A percentile compares a stretch with the other conserved stretches of the same genome.
Conservation (phyloP, 2,797 vertebrate genomes). For the Crenichthys baileyi region DNA sequence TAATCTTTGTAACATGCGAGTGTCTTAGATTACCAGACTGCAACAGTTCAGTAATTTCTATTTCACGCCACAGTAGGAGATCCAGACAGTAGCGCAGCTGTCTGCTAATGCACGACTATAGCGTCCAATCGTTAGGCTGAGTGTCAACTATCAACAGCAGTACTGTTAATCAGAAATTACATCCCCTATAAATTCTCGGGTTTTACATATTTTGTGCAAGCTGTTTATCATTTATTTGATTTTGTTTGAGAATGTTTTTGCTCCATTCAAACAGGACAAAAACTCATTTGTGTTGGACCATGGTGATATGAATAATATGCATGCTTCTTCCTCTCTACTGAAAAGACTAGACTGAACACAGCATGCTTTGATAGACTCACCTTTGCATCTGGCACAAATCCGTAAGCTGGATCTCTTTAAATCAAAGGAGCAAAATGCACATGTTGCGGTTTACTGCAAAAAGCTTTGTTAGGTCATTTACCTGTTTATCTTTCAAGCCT, state of each 20-base stretch:
- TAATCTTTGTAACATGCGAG: background rate
- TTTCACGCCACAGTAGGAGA: conserved; percentile 36
- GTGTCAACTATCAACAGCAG: conserved; percentile 46
- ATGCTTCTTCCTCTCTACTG: background rate
- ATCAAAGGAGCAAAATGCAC: too few relatives aligned
- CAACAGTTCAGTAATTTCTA: conserved; percentile 35
- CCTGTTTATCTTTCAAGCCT: too few relatives aligned
- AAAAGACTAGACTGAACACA: background rate
- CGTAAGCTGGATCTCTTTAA: too few relatives aligned
- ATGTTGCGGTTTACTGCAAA: too few relatives aligned
- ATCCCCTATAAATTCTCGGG: background rate
- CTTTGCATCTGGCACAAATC: background rate
- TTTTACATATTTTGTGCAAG: background rate
- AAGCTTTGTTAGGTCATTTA: too few relatives aligned
- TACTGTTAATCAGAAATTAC: background rate
- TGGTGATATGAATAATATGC: too few relatives aligned
- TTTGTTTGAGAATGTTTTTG: too few relatives aligned
- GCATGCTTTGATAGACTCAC: background rate
- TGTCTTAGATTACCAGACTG: background rate
- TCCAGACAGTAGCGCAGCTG: conserved; percentile 46
- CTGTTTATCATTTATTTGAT: background rate
- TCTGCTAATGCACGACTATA: conserved; percentile 37
- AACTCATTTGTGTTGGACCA: too few relatives aligned
- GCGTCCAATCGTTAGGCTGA: conserved; percentile 55
- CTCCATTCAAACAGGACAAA: too few relatives aligned